Evolutionary conservation across 2,888 invertebrate genomes (phyloP).

Genomic region (Orchesellides sinensis): DNA sequence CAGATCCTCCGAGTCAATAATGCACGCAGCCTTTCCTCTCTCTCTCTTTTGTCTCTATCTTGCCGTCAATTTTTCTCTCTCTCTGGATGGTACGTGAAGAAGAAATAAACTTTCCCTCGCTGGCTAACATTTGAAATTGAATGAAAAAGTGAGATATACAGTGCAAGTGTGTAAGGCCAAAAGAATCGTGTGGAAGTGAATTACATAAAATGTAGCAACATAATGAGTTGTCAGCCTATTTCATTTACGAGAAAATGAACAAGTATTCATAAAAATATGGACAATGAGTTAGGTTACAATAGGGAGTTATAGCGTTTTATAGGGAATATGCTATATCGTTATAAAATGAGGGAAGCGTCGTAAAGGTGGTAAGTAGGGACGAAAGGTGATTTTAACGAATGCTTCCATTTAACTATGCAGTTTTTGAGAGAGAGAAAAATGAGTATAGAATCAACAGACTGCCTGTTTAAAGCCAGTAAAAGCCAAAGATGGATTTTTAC

Average conservation of each 20-base stretch:
- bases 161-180: not conserved
- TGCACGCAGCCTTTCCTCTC: constrained; percentile 62
- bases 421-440: constrained; percentile 3
- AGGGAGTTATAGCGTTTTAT: not conserved
- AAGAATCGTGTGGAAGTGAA: not conserved
- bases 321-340: not conserved
- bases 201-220: not conserved
- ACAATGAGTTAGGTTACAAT: no score
- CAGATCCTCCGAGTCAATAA: constrained; percentile 67
- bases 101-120: constrained; percentile 48
- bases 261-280: not conserved
- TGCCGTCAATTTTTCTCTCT: constrained; percentile 25
- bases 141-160: not conserved
- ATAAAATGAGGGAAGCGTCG: not conserved
- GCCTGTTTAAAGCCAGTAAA: not conserved
- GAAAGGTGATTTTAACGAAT: not conserved
- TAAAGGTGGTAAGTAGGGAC: not conserved
- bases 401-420: not conserved
- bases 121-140: constrained; percentile 38
- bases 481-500: not conserved
- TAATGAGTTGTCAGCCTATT: not conserved
- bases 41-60: constrained; percentile 50
- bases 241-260: not conserved
- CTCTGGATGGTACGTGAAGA: not conserved
- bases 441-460: constrained; percentile 11